Conservation (phyloP, 2,797 vertebrate genomes). For the Sarcoramphus papa region DNA sequence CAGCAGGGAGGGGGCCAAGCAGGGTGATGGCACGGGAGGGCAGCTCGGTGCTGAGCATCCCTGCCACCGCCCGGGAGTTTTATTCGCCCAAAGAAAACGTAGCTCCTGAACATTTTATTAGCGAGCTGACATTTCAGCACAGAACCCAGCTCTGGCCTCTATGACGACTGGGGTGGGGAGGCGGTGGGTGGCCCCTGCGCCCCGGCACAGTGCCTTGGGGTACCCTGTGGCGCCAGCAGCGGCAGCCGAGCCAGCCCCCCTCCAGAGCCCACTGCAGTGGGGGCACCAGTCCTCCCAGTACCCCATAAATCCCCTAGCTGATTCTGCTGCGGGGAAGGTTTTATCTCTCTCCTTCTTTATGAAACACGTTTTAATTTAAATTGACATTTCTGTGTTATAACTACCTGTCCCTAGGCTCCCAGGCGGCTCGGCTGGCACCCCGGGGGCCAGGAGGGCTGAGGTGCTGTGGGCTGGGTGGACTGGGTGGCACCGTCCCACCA, state of each 20-base stretch:
- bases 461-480: background rate
- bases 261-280: background rate
- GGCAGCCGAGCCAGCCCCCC: rapidly evolving
- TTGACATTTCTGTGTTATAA: conserved; percentile 15
- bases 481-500: background rate
- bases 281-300: background rate
- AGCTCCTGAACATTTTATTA: background rate
- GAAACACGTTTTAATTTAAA: conserved; percentile 29
- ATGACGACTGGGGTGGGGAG: background rate
- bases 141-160: background rate
- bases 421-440: background rate
- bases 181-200: rapidly evolving
- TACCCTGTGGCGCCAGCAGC: rapidly evolving
- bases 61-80: background rate
- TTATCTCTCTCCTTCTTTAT: background rate
- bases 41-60: background rate
- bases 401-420: background rate
- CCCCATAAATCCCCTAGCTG: background rate
- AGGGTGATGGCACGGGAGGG: rapidly evolving
- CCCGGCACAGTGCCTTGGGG: background rate
- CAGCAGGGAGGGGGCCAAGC: rapidly evolving
- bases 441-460: rapidly evolving
- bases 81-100: background rate
- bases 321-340: background rate
- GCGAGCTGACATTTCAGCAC: background rate